Conservation (phyloP, 2,797 vertebrate genomes). For the Mastacembelus armatus region DNA sequence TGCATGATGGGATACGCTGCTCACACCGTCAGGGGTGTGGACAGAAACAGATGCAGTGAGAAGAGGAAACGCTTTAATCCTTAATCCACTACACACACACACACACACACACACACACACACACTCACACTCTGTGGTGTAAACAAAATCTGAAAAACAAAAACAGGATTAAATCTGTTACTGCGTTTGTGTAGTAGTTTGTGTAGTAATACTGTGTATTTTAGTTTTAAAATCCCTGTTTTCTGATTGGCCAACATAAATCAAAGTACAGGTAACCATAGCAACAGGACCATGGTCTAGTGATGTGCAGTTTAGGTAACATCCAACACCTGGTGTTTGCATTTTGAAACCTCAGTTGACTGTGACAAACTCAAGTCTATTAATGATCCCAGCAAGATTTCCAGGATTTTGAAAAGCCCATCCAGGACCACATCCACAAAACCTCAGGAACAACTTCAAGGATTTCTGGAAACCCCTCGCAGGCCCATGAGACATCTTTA, state of each 20-base stretch:
- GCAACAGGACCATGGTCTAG: background rate
- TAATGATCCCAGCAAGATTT: too few relatives aligned
- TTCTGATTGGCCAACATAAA: background rate
- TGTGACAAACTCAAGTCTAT: too few relatives aligned
- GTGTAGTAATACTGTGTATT: background rate
- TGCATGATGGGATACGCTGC: constrained; percentile 17
- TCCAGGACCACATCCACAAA: too few relatives aligned
- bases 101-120: constrained; percentile 13
- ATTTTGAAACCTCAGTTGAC: too few relatives aligned
- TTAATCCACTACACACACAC: too few relatives aligned
- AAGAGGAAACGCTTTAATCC: constrained; percentile 10
- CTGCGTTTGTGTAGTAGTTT: too few relatives aligned
- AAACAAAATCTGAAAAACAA: constrained; percentile 14
- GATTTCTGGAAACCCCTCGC: too few relatives aligned
- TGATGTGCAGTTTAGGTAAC: too few relatives aligned
- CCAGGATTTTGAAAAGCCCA: too few relatives aligned
- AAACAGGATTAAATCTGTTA: constrained; percentile 20
- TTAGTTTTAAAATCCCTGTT: background rate
- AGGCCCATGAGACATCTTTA: too few relatives aligned
- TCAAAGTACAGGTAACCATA: background rate
- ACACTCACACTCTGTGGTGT: background rate
- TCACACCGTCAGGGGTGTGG: background rate
- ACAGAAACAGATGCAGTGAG: constrained; percentile 12
- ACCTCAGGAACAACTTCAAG: too few relatives aligned
- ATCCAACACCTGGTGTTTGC: too few relatives aligned